Conservation (phyloP, 2,797 vertebrate genomes). For the Sebastes wilsoni region DNA sequence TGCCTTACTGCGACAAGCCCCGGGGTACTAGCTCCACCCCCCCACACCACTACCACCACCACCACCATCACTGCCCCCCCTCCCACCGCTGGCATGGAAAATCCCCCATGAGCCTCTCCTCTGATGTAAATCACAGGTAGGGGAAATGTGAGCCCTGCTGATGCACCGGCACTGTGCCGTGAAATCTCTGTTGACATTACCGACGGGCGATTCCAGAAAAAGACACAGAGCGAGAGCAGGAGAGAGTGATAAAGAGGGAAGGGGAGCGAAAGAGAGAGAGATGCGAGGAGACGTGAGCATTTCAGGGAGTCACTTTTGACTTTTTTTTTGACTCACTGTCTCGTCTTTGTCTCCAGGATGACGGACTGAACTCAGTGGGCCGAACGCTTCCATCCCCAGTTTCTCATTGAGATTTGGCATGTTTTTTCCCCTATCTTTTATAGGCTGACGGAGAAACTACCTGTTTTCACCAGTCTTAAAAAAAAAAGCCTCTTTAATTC, state of each 20-base stretch:
- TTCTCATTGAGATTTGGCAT: conserved; percentile 21
- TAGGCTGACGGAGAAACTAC: conserved; percentile 22
- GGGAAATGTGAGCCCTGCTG: conserved; percentile 67
- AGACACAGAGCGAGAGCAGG: conserved; percentile 54
- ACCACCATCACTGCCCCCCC: background rate
- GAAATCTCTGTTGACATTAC: conserved; percentile 82
- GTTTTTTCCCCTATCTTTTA: conserved; percentile 7
- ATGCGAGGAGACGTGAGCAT: conserved; percentile 45
- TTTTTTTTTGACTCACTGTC: conserved; percentile 34
- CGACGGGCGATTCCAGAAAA: conserved; percentile 71
- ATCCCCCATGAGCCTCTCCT: conserved; percentile 73
- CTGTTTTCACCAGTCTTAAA: conserved; percentile 42
- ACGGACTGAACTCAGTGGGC: conserved; percentile 33
- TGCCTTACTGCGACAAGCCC: conserved; percentile 62
- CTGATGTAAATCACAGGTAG: conserved; percentile 82
- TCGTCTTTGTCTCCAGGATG: conserved; percentile 20
- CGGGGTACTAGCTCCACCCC: conserved; percentile 27
- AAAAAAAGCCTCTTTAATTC: conserved; percentile 64
- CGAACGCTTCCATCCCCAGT: conserved; percentile 13
- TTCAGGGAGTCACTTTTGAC: conserved; percentile 57
- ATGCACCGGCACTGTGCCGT: conserved; percentile 73
- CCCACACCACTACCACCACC: background rate
- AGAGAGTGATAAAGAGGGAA: conserved; percentile 49
- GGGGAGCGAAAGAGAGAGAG: conserved; percentile 28
- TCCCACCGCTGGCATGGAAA: conserved; percentile 54